Base-by-base conservation (phyloP, 2,888 invertebrate species). In the Anoncus sp. region DNA sequence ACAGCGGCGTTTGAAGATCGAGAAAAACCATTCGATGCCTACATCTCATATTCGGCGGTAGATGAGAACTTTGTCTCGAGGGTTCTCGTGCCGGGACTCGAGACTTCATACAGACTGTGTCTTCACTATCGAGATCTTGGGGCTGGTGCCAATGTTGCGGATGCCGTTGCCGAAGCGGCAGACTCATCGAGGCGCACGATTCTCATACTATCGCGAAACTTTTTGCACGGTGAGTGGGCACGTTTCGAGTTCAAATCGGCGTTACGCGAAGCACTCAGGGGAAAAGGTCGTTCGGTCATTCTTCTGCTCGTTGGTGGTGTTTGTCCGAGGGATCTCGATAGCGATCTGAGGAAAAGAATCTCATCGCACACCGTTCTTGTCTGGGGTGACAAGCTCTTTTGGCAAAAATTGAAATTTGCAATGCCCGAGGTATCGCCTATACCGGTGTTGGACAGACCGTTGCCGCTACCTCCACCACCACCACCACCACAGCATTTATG, bases 171-270 rank as follows among this genome's bases (percentile, higher is more conserved):
- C 84, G 97, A 97, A 90, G 98, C 98, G 1, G 97, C 98, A 22
- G 97, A 98, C 90, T 96, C 96, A 67, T 97, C 98, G 59, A 95
- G 97, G 84, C 94, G 98, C 85, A 97, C 98, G 49, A 96, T 99
- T 78, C 94, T 98, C 84, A 96, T 98, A 77, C 92, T 99, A 75
- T 98, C 98, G 18, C 96, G 97, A 91, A 97, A 97, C 92, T 99
- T 98, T 92, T 94, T 98, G 81, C 96, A 97, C 92, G 97, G 97
- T 92, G 98, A 98, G 92, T 99, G 98, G 98, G 96, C 96, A 86
- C 94, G 97, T 83, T 97, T 98, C 91, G 98, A 99, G 92, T 98
- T 98, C 92, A 97, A 98, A 92, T 96, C 97, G 86, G 98, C 98
- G 31, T 94, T 98, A 67, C 97, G 97, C 90, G 97, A 98, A 92